Percentiles rank a stretch among this genome's conserved stretches.
These are phyloP conservation scores for Mus spicilegus DNA, from an alignment of 2,113 vertebrate species.

Conservation along the genomic window DNA sequence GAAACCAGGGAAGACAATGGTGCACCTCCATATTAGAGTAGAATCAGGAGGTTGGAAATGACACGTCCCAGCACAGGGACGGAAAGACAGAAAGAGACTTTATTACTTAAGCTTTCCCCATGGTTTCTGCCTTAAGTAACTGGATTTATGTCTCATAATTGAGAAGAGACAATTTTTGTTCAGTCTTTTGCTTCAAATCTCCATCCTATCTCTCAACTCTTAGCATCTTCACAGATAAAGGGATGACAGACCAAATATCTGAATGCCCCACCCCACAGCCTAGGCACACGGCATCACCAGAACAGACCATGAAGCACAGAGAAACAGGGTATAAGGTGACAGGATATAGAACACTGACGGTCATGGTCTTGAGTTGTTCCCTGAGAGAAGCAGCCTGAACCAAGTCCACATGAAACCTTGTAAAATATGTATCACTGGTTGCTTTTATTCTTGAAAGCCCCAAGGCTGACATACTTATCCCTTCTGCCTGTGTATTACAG, in stretches of 20 bases:
- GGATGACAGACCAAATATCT: background rate
- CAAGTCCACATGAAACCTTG: rapidly evolving
- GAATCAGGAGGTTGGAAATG: background rate
- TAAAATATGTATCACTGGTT: background rate
- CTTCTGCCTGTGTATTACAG: background rate
- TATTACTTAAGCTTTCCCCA: background rate
- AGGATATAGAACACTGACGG: background rate
- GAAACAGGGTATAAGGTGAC: background rate
- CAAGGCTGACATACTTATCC: background rate
- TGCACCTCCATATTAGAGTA: background rate
- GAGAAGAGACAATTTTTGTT: background rate
- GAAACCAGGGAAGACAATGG: background rate
- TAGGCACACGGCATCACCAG: background rate
- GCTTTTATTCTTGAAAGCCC: background rate
- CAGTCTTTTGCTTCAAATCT: background rate
- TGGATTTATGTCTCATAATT: rapidly evolving
- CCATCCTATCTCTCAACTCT: background rate
- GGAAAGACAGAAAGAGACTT: background rate
- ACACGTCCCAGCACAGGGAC: background rate
- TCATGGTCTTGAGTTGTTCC: background rate
- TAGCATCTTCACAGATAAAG: background rate
- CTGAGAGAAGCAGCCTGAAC: background rate
- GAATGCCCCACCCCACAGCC: background rate
- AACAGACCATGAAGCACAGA: background rate
- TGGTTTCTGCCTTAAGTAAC: background rate